Percentiles rank a stretch among this genome's conserved stretches.
These are phyloP conservation scores for Drosophila elegans DNA, from an alignment of 1,140 invertebrate genomes.

Conservation along the genomic window DNA sequence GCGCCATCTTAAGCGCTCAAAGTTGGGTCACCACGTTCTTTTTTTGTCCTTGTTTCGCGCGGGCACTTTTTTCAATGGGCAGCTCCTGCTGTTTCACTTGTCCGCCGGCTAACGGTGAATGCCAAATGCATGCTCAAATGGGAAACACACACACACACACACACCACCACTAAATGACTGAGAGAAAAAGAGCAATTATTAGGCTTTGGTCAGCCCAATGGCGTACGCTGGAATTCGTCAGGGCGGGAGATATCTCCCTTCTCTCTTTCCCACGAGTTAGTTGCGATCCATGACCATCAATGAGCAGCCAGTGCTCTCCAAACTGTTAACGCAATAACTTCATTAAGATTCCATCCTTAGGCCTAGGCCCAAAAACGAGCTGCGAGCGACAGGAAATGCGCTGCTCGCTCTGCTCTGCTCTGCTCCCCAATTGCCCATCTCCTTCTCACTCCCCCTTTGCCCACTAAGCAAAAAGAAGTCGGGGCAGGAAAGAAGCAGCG, in stretches of 20 bases:
- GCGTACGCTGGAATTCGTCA: no score
- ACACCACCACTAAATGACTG: constrained; percentile 10
- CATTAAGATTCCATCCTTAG: constrained; percentile 75
- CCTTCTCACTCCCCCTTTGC: constrained; percentile 14
- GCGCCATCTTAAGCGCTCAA: constrained; percentile 68
- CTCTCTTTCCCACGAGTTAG: constrained; percentile 22
- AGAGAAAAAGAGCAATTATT: constrained; percentile 29
- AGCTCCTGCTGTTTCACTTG: constrained; percentile 33
- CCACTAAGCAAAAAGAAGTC: constrained; percentile 32
- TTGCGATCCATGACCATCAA: constrained; percentile 48
- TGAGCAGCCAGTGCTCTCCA: constrained; percentile 18
- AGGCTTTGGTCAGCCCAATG: constrained; percentile 3
- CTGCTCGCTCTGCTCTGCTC: constrained; percentile 43
- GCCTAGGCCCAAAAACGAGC: constrained; percentile 70
- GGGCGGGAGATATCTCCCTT: background rate
- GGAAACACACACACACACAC: constrained; percentile 17
- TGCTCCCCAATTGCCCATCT: constrained; percentile 24
- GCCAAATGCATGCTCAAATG: constrained; percentile 45
- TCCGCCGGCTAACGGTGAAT: constrained; percentile 48
- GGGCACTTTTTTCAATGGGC: constrained; percentile 29
- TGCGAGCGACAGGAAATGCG: constrained; percentile 72
- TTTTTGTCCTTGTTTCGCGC: constrained; percentile 20
- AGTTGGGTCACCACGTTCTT: background rate
- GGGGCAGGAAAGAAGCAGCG: constrained; percentile 71
- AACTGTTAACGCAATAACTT: constrained; percentile 72